phyloP scores from a whole-genome alignment of 2,113 vertebrate species.

The Sylvilagus bachmani region DNA sequence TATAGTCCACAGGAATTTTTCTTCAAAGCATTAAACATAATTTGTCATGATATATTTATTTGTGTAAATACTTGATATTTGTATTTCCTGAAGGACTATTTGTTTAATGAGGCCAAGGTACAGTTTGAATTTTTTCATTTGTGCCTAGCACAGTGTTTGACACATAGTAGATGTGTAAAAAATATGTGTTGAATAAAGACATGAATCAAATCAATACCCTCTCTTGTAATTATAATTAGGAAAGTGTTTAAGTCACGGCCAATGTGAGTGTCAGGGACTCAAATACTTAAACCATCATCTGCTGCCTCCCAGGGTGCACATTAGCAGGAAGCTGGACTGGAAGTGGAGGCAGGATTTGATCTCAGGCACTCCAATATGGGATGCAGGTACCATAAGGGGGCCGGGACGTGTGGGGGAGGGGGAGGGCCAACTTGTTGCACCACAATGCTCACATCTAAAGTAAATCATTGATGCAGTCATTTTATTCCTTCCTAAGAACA shows the following conservation, averaged over 20 bases:
- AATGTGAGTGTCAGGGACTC: neutral
- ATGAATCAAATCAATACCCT: neutral
- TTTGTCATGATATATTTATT: neutral
- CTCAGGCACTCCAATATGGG: no score
- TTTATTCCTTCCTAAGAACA: slow-evolving; percentile 18
- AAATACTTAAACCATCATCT: no score
- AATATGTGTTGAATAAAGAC: slow-evolving; percentile 29
- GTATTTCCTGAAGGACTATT: neutral
- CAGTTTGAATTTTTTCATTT: neutral
- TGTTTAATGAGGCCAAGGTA: slow-evolving; percentile 4
- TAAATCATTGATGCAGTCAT: slow-evolving; percentile 21
- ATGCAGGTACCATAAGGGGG: no score
- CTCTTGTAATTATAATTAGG: neutral
- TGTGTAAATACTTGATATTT: neutral
- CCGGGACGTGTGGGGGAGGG: no score
- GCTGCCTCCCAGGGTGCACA: no score
- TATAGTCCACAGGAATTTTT: neutral
- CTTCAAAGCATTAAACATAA: slow-evolving; percentile 13
- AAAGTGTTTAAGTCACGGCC: slow-evolving; percentile 47
- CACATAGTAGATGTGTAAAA: neutral
- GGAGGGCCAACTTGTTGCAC: no score
- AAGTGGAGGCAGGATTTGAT: no score
- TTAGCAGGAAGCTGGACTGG: no score
- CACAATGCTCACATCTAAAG: neutral
- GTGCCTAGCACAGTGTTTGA: neutral